A percentile compares a stretch with the other conserved stretches of the same genome.
phyloP scores from a whole-genome alignment of 1,140 invertebrate species.

The Pseudomyrmex cubaensis region DNA sequence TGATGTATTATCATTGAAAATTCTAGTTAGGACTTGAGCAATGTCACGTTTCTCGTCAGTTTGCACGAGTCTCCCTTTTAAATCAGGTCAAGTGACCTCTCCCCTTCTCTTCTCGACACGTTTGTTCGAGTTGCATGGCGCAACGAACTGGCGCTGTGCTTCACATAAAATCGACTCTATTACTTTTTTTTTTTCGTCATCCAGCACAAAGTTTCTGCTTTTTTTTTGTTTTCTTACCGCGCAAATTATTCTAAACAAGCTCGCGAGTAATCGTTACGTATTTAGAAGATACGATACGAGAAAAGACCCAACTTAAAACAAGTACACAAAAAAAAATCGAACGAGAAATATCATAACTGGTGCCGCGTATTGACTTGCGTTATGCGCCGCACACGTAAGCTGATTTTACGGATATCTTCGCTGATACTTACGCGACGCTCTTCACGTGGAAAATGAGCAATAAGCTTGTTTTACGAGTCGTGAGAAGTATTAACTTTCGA shows the following conservation, averaged over 20 bases:
- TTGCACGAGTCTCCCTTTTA: constrained; percentile 1
- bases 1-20: constrained; percentile 46
- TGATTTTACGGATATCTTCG: constrained; percentile 32
- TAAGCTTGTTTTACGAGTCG: constrained; percentile 30
- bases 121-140: not conserved
- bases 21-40: constrained; percentile 25
- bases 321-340: constrained; percentile 11
- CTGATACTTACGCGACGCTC: constrained; percentile 3
- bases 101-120: not conserved
- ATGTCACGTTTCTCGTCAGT: constrained; percentile 37
- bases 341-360: constrained; percentile 8
- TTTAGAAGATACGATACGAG: not conserved
- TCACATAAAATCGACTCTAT: not conserved
- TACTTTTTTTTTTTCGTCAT: not conserved
- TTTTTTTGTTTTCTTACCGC: too few relatives aligned
- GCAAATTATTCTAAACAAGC: too few relatives aligned
- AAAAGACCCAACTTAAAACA: not conserved
- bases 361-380: constrained; percentile 5
- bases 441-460: constrained; percentile 27
- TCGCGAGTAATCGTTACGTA: too few relatives aligned
- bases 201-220: too few relatives aligned
- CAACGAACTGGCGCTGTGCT: too few relatives aligned
- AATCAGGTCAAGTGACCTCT: constrained; percentile 14
- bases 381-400: constrained; percentile 13
- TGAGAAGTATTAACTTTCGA: not conserved